Percentiles rank a stretch among this genome's conserved stretches.
These are phyloP conservation scores for Delphinus delphis DNA, from an alignment of 2,113 vertebrate species.

Conservation along the genomic window DNA sequence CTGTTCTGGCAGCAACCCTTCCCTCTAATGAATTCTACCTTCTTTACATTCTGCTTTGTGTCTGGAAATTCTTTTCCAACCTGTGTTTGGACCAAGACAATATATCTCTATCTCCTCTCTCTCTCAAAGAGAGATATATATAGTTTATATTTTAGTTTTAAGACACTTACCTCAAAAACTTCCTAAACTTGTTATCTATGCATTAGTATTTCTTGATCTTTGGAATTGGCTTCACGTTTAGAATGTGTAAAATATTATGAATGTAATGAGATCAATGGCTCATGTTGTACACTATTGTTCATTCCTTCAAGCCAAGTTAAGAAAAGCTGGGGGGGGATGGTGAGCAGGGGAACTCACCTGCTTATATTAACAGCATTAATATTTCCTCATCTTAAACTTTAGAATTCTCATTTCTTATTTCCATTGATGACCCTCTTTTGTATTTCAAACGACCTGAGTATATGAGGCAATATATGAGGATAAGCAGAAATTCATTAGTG, in stretches of 20 bases:
- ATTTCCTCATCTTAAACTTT: neutral
- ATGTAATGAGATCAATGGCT: neutral
- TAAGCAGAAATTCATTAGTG: neutral
- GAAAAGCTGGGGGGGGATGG: neutral
- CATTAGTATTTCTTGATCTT: neutral
- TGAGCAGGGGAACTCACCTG: neutral
- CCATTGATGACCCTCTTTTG: neutral
- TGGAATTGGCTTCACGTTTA: constrained; percentile 17
- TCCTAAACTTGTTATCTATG: neutral
- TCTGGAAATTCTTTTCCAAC: no score
- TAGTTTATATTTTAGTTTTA: neutral
- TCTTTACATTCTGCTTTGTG: no score
- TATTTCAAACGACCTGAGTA: constrained; percentile 13
- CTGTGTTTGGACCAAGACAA: no score
- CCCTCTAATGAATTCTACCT: no score
- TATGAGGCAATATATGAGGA: neutral
- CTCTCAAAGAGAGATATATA: neutral
- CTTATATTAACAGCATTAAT: neutral
- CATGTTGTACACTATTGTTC: neutral
- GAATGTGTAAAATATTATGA: neutral
- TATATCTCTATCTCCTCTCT: neutral
- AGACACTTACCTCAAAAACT: neutral
- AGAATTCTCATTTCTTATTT: neutral
- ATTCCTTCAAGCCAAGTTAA: neutral
- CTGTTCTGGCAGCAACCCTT: no score